Evolutionary conservation across 2,113 vertebrate species (phyloP), one percentile per base, ranked within the genome.

Genomic region (Psephotus haematonotus): DNA sequence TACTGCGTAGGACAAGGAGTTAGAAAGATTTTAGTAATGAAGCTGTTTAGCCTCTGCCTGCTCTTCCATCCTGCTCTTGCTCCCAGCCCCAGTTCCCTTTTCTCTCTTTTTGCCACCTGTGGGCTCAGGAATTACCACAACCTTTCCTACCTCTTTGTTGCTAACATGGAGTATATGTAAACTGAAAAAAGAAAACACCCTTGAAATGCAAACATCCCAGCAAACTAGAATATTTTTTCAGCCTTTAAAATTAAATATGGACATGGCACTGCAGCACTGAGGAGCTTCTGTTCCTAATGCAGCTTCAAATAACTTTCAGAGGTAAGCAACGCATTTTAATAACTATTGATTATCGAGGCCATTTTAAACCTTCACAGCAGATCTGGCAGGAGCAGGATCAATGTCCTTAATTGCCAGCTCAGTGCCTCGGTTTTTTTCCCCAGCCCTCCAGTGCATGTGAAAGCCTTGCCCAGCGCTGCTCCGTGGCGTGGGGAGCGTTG

Each of bases 361-460:
- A 35, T 77, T 76, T 59, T 41, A 80, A 80, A 55, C 33, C 17
- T 47, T 50, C 44, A 33, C 29, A 64, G 33, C 13, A 25, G 37
- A 39, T 79, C 27, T 1, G 0, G 6, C 19, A 43, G 55, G 5
- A 39, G 17, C 9, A 68, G 50, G 19, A 87, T 53, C 5, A 1
- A 50, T 29, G 27, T 49, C n/a, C 35, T 25, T 25, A 20, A n/a
- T 6, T 28, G 25, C 7, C 35, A 67, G 44, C 18, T 71, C 9
- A 0, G 16, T 22, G 62, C 3, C 28, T 49, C 2, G 5, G 9
- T 46, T 92, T 82, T 46, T 8, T 79, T 68, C 67, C 15, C 35
- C 7, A 1, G 5, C 15, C 39, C 52, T 52, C 10, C 9, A 10
- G 25, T 23, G 46, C 10, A 3, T 1, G 12, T 2, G 1, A 37